These are phyloP conservation scores for Spongilla lacustris DNA, from an alignment of 37 sponge, comb jelly and placozoan species.

Conservation along the genomic window DNA sequence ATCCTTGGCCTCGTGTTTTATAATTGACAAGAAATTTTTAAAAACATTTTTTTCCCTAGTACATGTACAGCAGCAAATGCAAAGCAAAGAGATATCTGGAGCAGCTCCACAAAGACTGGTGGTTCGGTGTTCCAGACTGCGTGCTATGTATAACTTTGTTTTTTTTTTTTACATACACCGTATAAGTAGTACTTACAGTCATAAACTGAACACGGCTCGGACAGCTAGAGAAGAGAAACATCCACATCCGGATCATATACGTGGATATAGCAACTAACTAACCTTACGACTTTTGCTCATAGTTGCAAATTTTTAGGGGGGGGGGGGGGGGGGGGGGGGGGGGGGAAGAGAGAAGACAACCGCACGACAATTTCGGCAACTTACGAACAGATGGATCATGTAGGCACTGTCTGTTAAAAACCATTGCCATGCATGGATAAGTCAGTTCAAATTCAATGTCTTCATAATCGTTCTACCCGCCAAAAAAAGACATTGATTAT, in stretches of 20 bases:
- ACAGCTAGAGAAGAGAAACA: background rate
- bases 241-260: background rate
- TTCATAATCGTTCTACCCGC: too few relatives aligned
- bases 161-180: background rate
- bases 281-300: background rate
- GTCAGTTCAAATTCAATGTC: too few relatives aligned
- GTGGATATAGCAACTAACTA: background rate
- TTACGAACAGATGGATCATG: too few relatives aligned
- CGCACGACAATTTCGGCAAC: too few relatives aligned
- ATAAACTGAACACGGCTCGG: background rate
- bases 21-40: background rate
- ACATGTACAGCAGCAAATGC: slow-evolving; percentile 1
- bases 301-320: background rate
- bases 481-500: too few relatives aligned
- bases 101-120: background rate
- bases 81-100: background rate
- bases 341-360: too few relatives aligned
- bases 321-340: too few relatives aligned
- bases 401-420: too few relatives aligned
- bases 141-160: background rate
- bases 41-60: background rate
- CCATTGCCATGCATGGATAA: too few relatives aligned
- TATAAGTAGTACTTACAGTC: background rate
- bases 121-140: background rate
- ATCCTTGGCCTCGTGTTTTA: background rate